These are phyloP conservation scores for Pachydiplax longipennis DNA, from an alignment of 2,888 invertebrate genomes.

Conservation along the genomic window DNA sequence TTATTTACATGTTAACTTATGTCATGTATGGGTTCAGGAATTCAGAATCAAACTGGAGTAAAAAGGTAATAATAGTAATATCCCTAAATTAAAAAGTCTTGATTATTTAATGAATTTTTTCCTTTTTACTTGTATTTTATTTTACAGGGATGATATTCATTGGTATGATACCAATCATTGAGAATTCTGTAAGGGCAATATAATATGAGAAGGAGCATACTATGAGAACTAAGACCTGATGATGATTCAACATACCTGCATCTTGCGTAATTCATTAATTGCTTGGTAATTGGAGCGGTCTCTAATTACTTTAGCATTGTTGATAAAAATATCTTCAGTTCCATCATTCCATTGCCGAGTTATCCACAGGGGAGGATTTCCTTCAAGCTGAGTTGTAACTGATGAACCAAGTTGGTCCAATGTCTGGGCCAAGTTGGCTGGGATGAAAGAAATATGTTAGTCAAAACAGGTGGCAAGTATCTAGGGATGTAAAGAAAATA, in stretches of 20 bases:
- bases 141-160: too few species aligned
- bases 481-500: conserved; percentile 1
- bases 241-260: conserved; percentile 64
- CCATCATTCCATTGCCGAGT: conserved; percentile 66
- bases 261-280: conserved; percentile 65
- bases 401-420: conserved; percentile 72
- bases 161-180: too few species aligned
- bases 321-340: conserved; percentile 80
- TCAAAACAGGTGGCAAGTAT: conserved; percentile 37
- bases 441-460: conserved; percentile 55
- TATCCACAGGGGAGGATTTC: conserved; percentile 86
- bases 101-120: too few species aligned
- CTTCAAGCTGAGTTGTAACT: conserved; percentile 80
- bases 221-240: background rate
- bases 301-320: conserved; percentile 81
- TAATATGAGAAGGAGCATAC: too few species aligned
- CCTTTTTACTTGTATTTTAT: too few species aligned
- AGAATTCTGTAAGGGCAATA: too few species aligned
- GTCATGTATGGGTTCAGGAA: too few species aligned
- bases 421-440: conserved; percentile 79
- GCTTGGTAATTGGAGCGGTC: conserved; percentile 73
- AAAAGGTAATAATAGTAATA: too few species aligned
- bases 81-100: too few species aligned
- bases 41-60: too few species aligned
- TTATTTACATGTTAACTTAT: too few species aligned